Conservation (phyloP, 2,888 invertebrate species). For the Cryptocephalus moraei region DNA sequence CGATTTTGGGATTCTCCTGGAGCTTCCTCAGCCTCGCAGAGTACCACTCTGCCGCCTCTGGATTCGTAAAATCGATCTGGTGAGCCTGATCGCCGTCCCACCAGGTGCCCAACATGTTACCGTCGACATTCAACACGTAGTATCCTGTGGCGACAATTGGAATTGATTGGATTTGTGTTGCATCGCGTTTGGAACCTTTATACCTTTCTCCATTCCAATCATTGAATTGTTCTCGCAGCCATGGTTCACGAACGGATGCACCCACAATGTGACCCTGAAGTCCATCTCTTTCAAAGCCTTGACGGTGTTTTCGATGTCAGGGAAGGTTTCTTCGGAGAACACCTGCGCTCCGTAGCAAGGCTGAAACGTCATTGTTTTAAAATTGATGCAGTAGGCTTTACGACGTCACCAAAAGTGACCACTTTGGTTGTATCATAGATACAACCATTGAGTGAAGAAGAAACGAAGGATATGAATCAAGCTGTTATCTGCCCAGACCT, state of each 20-base stretch:
- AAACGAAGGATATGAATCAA: no score
- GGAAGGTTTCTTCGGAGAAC: slow-evolving; percentile 54
- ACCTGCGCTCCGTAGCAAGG: slow-evolving; percentile 35
- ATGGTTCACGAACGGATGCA: slow-evolving; percentile 76
- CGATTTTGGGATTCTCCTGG: slow-evolving; percentile 52
- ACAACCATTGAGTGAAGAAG: no score
- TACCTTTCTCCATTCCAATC: slow-evolving; percentile 8
- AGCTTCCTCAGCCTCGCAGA: slow-evolving; percentile 42
- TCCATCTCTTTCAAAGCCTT: slow-evolving; percentile 52
- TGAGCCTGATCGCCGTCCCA: slow-evolving; percentile 48
- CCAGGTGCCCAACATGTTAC: slow-evolving; percentile 38
- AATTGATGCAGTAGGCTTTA: no score
- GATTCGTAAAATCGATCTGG: slow-evolving; percentile 65
- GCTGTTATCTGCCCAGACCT: no score
- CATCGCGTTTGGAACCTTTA: not conserved
- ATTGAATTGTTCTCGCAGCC: slow-evolving; percentile 41
- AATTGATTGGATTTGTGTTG: no score
- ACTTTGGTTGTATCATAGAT: no score
- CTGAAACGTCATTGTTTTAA: slow-evolving; percentile 2
- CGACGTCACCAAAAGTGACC: no score
- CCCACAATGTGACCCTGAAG: slow-evolving; percentile 72
- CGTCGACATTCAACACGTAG: slow-evolving; percentile 41
- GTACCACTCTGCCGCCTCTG: slow-evolving; percentile 52
- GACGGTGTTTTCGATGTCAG: slow-evolving; percentile 52
- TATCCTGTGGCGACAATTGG: slow-evolving; percentile 32